Evolutionary conservation across 2,113 vertebrate genomes (phyloP).

Genomic region (Colaptes auratus): DNA sequence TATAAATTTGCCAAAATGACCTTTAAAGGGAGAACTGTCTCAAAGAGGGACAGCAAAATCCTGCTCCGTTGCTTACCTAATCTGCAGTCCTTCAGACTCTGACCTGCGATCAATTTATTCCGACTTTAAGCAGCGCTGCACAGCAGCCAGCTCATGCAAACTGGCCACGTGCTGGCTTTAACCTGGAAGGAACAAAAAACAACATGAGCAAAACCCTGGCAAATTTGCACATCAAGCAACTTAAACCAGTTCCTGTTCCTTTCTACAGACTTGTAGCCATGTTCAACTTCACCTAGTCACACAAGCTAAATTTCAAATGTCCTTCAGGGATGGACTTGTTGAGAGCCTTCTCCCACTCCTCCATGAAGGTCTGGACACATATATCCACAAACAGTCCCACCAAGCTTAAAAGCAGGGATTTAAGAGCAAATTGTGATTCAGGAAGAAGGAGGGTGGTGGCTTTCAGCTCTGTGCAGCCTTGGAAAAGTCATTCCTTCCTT

Average conservation of each 20-base stretch:
- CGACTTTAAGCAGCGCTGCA: not conserved
- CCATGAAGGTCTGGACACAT: not conserved
- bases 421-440: not conserved
- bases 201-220: not conserved
- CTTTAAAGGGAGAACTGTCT: not conserved
- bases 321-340: not conserved
- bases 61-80: not conserved
- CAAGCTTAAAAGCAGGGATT: not conserved
- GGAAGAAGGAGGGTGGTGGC: not conserved
- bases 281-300: not conserved
- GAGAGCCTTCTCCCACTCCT: not conserved
- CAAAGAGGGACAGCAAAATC: not conserved
- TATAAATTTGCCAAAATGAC: not conserved
- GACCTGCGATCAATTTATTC: not conserved
- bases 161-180: not conserved
- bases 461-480: not conserved
- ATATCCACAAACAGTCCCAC: not conserved
- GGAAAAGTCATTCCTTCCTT: not conserved
- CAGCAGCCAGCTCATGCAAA: not conserved
- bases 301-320: not conserved
- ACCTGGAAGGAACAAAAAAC: conserved; percentile 30
- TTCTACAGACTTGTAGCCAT: not conserved
- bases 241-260: not conserved
- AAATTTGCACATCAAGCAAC: not conserved
- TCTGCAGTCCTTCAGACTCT: not conserved